Evolutionary conservation across 2,888 invertebrate genomes (phyloP), one percentile per base, ranked within the genome.

Genomic region (Kryphioiulus occultus): DNA sequence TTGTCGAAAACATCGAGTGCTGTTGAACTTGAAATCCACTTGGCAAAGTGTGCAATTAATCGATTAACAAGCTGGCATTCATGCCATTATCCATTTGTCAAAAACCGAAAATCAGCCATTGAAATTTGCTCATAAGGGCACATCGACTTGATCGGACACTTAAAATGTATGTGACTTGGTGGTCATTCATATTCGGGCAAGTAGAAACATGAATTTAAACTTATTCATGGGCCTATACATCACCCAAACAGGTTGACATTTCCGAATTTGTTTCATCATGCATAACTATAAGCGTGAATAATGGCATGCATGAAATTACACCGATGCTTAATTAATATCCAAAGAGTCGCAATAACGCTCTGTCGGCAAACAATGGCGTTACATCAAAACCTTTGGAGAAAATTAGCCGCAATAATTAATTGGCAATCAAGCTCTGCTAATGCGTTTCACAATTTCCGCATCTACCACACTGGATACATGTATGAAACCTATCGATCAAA

Each of bases 361-460:
- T 0, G n/a, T n/a, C 26, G 68, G 10, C 68, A 26, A 68, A 68
- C 68, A 68, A 68, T 68, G 7, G 26, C 68, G 26, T 68, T 26
- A 26, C 68, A n/a, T 68, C 68, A 10, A 26, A 68, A 2, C 10
- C 26, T 19, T 26, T 22, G 68, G 9, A 68, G 68, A 68, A 68
- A 68, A 68, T 68, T 68, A 68, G 68, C 68, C 68, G 26, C 5
- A 68, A 26, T 68, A 68, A 68, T 68, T 68, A 68, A 68, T 68
- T 7, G 68, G 4, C 4, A 68, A 68, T 68, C 9, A 26, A 26
- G 68, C 26, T 1, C 26, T 26, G 68, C 22, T 68, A 68, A 68
- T 68, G 26, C 68, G 12, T 22, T 26, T 68, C 26, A 68, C n/a
- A 68, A 68, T 68, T 68, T 68, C 22, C 68, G 68, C 68, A 68